Evolutionary conservation across 2,113 vertebrate species (phyloP).

Genomic region (Marcusenius ussheri): DNA sequence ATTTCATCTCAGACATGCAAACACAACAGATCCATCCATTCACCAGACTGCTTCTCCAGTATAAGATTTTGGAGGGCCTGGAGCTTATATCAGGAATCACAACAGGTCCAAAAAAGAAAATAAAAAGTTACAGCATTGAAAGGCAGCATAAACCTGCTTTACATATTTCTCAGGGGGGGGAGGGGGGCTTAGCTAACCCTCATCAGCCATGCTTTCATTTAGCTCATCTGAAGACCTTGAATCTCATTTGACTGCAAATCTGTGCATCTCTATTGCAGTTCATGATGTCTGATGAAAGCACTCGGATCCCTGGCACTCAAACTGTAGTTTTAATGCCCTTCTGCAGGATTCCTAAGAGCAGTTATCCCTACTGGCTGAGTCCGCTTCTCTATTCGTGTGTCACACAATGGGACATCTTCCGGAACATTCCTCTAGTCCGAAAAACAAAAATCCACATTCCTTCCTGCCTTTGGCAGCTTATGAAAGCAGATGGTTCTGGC

Average conservation of each 20-base stretch:
- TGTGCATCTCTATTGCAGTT: slow-evolving; percentile 10
- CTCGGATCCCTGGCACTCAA: neutral
- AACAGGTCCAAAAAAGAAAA: neutral
- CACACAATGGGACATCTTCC: neutral
- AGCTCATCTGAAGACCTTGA: neutral
- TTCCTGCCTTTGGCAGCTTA: neutral
- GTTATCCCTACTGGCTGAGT: neutral
- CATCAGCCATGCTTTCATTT: neutral
- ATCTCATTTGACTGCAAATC: neutral
- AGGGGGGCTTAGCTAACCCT: neutral
- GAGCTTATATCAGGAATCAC: neutral
- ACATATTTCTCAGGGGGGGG: neutral
- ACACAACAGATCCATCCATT: neutral
- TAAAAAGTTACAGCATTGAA: neutral
- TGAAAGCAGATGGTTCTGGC: neutral
- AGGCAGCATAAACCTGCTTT: neutral
- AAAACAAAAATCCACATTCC: slow-evolving; percentile 4
- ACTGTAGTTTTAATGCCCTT: slow-evolving; percentile 3
- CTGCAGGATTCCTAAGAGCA: neutral
- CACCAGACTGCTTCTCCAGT: neutral
- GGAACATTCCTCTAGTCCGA: neutral
- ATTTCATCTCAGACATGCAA: neutral
- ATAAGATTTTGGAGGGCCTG: neutral
- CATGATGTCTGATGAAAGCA: slow-evolving; percentile 16
- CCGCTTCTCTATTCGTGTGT: neutral